These are phyloP conservation scores for Heterochromis multidens DNA, from an alignment of 2,113 vertebrate species.

Conservation along the genomic window DNA sequence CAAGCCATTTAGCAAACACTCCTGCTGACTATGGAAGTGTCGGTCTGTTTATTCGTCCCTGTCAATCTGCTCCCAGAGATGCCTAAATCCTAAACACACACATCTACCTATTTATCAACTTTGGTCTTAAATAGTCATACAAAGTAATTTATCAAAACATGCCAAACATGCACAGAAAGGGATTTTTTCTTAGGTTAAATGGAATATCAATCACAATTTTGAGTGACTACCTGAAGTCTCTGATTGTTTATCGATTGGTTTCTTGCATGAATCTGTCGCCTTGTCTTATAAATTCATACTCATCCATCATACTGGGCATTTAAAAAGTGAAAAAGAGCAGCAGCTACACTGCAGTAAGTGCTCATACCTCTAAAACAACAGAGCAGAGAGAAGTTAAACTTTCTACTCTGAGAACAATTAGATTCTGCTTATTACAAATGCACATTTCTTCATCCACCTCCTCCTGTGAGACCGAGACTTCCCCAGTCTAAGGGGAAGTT, in stretches of 20 bases:
- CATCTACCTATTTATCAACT: not conserved
- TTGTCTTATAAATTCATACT: not conserved
- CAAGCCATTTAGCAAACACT: not conserved
- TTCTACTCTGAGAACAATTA: not conserved
- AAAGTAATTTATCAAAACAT: not conserved
- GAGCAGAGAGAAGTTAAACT: not conserved
- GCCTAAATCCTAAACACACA: not conserved
- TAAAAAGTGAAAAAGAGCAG: not conserved
- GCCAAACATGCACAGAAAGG: not conserved
- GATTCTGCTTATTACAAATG: not conserved
- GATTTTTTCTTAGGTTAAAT: no score
- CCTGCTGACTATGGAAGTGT: not conserved
- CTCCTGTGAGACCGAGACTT: not conserved
- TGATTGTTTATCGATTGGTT: not conserved
- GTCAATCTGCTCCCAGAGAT: not conserved
- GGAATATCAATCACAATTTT: not conserved
- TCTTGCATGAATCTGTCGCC: not conserved
- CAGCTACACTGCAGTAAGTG: not conserved
- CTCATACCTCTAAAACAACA: not conserved
- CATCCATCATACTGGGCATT: not conserved
- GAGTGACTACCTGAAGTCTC: not conserved
- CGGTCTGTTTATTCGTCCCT: not conserved
- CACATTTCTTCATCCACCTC: not conserved
- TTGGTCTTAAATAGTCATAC: not conserved
- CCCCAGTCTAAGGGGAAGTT: not conserved